A percentile compares a stretch with the other conserved stretches of the same genome.
Conservation (phyloP, 2,797 vertebrate species). For the Cirrhinus mrigala region DNA sequence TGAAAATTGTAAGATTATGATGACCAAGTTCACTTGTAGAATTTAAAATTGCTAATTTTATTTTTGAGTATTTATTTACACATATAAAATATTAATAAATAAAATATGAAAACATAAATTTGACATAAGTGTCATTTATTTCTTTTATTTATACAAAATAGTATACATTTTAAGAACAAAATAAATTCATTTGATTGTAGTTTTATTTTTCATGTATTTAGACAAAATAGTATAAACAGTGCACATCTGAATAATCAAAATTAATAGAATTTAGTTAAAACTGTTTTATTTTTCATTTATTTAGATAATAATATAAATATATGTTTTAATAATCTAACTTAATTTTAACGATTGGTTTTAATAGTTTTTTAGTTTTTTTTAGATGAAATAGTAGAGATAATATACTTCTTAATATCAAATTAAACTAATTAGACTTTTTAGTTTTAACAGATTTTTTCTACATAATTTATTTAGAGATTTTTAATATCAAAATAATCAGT, state of each 20-base stretch:
- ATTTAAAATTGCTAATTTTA: too few relatives aligned
- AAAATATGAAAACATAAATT: too few relatives aligned
- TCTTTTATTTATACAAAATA: not conserved
- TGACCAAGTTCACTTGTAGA: too few relatives aligned
- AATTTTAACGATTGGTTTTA: too few relatives aligned
- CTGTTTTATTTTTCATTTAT: not conserved
- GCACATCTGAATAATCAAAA: not conserved
- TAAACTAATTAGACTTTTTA: not conserved
- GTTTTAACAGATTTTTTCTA: not conserved
- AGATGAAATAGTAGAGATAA: not conserved
- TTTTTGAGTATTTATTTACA: too few relatives aligned
- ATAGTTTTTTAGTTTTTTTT: too few relatives aligned
- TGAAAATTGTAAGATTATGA: too few relatives aligned
- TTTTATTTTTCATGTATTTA: not conserved
- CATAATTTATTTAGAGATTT: not conserved
- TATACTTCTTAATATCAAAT: not conserved
- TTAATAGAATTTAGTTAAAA: not conserved
- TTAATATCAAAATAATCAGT: too few relatives aligned
- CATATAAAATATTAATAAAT: too few relatives aligned
- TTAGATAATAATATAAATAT: too few relatives aligned
- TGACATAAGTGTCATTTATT: too few relatives aligned
- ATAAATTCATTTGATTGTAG: not conserved
- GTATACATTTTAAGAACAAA: not conserved
- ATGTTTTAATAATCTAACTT: too few relatives aligned
- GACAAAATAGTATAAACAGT: not conserved